Conservation (phyloP, 2,113 vertebrate species). For the Nothocercus nigrocapillus region DNA sequence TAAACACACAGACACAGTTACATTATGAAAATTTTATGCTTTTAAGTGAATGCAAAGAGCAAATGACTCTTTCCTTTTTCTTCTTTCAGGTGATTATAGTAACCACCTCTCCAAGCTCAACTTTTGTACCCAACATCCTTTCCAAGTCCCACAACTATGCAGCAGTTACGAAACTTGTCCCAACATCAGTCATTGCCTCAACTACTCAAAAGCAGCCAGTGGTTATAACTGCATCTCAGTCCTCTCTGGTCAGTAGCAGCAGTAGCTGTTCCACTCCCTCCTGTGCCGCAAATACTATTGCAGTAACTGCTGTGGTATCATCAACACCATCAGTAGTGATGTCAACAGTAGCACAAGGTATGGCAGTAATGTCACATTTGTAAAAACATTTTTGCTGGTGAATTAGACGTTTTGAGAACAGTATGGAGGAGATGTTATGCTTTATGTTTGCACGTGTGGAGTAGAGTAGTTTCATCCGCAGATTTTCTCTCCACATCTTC, state of each 20-base stretch:
- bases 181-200: slow-evolving; percentile 87
- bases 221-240: slow-evolving; percentile 88
- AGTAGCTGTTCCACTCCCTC: slow-evolving; percentile 76
- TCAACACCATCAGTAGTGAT: slow-evolving; percentile 92
- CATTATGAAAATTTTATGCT: neutral
- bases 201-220: slow-evolving; percentile 92
- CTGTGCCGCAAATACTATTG: slow-evolving; percentile 79
- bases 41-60: slow-evolving; percentile 29
- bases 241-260: slow-evolving; percentile 74
- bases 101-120: slow-evolving; percentile 96
- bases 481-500: no score
- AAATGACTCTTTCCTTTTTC: slow-evolving; percentile 44
- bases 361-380: neutral
- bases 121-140: slow-evolving; percentile 98
- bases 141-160: slow-evolving; percentile 98
- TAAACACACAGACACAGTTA: neutral
- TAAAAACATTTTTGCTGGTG: neutral
- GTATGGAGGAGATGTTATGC: fast-evolving
- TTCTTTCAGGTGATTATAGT: slow-evolving; percentile 94
- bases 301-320: slow-evolving; percentile 92
- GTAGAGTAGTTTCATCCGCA: no score
- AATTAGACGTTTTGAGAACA: neutral
- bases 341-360: slow-evolving; percentile 93
- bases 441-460: neutral
- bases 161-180: slow-evolving; percentile 90